Conservation (phyloP, 2,113 vertebrate species). For the Aegotheles bennettii region DNA sequence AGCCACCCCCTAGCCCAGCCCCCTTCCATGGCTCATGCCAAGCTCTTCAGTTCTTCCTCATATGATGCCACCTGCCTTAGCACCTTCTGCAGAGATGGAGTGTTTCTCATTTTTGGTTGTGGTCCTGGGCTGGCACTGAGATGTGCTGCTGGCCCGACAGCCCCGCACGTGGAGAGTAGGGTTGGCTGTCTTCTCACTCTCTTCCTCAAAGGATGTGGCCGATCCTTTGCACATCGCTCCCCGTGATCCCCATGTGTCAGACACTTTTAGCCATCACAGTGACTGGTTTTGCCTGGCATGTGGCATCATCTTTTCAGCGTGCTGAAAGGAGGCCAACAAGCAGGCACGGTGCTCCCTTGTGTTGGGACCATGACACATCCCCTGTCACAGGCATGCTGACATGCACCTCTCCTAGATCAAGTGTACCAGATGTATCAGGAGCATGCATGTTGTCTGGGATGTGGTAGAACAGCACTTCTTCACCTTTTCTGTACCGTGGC, state of each 20-base stretch:
- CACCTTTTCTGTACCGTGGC: not conserved
- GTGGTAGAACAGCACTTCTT: not conserved
- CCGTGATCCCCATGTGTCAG: not conserved
- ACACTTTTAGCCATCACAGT: not conserved
- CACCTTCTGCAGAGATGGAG: not conserved
- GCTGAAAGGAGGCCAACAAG: not conserved
- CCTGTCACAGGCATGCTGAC: not conserved
- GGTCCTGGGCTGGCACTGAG: not conserved
- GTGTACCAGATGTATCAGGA: not conserved
- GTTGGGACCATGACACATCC: not conserved
- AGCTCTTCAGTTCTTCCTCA: not conserved
- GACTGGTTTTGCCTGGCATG: not conserved
- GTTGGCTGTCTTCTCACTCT: not conserved
- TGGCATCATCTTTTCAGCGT: not conserved
- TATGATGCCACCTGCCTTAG: constrained; percentile 16
- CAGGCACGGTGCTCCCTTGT: not conserved
- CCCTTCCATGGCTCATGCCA: not conserved
- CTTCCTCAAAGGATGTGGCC: fast-evolving
- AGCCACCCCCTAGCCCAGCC: not conserved
- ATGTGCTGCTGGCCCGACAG: not conserved
- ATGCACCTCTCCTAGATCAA: fast-evolving
- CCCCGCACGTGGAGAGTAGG: not conserved
- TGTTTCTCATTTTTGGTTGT: not conserved
- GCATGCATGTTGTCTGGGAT: not conserved
- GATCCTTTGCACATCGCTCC: not conserved